Conservation (phyloP, 2,888 invertebrate genomes). For the Torymus texanus region DNA sequence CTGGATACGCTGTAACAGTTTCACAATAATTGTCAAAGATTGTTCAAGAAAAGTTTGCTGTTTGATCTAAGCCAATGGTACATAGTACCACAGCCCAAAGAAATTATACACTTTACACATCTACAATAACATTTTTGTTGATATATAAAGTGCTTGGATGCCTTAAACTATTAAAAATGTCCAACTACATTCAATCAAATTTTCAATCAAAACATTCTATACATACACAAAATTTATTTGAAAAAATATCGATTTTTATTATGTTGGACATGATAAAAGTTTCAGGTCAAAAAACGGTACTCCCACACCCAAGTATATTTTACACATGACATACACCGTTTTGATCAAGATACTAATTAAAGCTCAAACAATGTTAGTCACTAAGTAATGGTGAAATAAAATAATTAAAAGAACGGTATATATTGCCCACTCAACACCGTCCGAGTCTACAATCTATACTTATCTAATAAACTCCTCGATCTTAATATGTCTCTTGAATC, state of each 20-base stretch:
- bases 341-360: slow-evolving; percentile 74
- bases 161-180: slow-evolving; percentile 52
- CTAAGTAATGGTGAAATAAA: slow-evolving; percentile 74
- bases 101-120: slow-evolving; percentile 52
- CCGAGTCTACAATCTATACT: slow-evolving; percentile 43
- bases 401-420: slow-evolving; percentile 71
- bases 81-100: slow-evolving; percentile 71
- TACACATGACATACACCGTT: slow-evolving; percentile 76
- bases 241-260: slow-evolving; percentile 23
- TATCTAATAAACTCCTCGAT: slow-evolving; percentile 29
- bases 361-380: slow-evolving; percentile 76
- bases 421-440: slow-evolving; percentile 67
- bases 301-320: slow-evolving; percentile 75
- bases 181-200: slow-evolving; percentile 43
- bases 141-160: slow-evolving; percentile 44
- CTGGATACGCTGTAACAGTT: slow-evolving; percentile 74
- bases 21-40: slow-evolving; percentile 55
- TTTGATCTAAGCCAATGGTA: slow-evolving; percentile 70
- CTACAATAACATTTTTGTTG: slow-evolving; percentile 34
- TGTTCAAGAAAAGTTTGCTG: slow-evolving; percentile 47
- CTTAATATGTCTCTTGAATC: slow-evolving; percentile 48
- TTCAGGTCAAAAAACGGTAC: slow-evolving; percentile 66
- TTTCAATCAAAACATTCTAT: slow-evolving; percentile 39
- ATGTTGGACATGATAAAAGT: slow-evolving; percentile 55
- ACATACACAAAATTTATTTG: slow-evolving; percentile 8